These are phyloP conservation scores for Macrochelys suwanniensis DNA, from an alignment of 2,797 vertebrate genomes.

Conservation along the genomic window DNA sequence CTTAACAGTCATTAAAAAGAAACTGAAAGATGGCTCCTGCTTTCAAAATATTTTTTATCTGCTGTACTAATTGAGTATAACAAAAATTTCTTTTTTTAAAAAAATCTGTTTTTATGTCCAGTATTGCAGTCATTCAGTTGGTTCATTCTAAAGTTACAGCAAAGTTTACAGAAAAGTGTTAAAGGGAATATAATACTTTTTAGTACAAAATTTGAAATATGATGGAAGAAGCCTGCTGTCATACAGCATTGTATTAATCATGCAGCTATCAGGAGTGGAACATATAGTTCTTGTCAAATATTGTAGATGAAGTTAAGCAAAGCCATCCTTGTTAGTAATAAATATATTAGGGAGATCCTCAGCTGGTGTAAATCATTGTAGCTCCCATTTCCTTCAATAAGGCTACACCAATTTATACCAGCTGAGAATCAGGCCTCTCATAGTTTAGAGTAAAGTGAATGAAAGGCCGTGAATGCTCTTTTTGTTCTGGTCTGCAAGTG, in stretches of 20 bases:
- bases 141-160: slow-evolving; percentile 26
- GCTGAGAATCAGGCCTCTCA: slow-evolving; percentile 52
- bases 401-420: slow-evolving; percentile 38
- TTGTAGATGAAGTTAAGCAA: slow-evolving; percentile 36
- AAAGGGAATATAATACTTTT: not conserved
- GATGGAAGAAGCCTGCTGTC: slow-evolving; percentile 11
- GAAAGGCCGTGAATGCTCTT: slow-evolving; percentile 66
- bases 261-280: slow-evolving; percentile 3
- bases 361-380: slow-evolving; percentile 5
- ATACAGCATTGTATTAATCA: not conserved
- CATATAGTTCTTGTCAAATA: slow-evolving; percentile 14
- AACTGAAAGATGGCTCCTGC: not conserved
- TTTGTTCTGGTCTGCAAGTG: slow-evolving; percentile 57
- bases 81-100: not conserved
- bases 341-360: not conserved
- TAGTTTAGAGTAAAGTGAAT: slow-evolving; percentile 56
- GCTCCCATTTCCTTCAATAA: slow-evolving; percentile 56
- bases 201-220: not conserved
- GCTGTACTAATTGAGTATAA: not conserved
- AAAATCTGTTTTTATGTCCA: slow-evolving; percentile 32
- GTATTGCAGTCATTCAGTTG: slow-evolving; percentile 25
- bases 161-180: slow-evolving; percentile 23
- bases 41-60: not conserved
- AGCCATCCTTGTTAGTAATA: not conserved
- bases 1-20: not conserved